Percentiles rank a stretch among this genome's conserved stretches.
Evolutionary conservation across 2,888 invertebrate genomes (phyloP).

Genomic region (Heliconius hortense): DNA sequence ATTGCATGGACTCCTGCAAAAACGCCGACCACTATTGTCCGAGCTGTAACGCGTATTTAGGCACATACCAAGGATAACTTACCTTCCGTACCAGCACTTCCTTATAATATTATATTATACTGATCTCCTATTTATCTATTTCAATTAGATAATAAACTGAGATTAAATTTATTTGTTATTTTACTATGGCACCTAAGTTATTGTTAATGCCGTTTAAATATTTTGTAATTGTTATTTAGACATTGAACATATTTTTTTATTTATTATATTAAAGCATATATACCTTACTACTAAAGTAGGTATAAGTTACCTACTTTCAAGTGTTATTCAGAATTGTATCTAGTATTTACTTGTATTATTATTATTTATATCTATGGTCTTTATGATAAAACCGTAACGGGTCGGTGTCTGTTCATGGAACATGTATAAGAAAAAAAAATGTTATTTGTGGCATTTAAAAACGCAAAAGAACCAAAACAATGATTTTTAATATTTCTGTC

Average conservation of each 20-base stretch:
- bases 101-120: not conserved
- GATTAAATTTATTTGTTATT: not conserved
- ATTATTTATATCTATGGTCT: too few species aligned
- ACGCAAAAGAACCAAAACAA: too few species aligned
- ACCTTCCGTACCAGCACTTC: constrained; percentile 1
- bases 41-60: constrained; percentile 78
- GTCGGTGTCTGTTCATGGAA: too few species aligned
- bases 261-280: not conserved
- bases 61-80: constrained; percentile 59
- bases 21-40: constrained; percentile 81
- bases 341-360: too few species aligned
- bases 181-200: not conserved
- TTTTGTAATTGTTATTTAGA: constrained; percentile 10
- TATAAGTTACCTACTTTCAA: not conserved
- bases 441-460: too few species aligned
- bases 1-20: constrained; percentile 79
- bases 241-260: not conserved
- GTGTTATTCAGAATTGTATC: not conserved
- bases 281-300: not conserved
- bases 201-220: not conserved
- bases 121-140: constrained; percentile 21
- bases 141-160: constrained; percentile 14
- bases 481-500: too few species aligned
- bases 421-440: too few species aligned
- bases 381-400: too few species aligned